phyloP scores from a whole-genome alignment of 2,888 invertebrate species.

The Calameuta idolon region DNA sequence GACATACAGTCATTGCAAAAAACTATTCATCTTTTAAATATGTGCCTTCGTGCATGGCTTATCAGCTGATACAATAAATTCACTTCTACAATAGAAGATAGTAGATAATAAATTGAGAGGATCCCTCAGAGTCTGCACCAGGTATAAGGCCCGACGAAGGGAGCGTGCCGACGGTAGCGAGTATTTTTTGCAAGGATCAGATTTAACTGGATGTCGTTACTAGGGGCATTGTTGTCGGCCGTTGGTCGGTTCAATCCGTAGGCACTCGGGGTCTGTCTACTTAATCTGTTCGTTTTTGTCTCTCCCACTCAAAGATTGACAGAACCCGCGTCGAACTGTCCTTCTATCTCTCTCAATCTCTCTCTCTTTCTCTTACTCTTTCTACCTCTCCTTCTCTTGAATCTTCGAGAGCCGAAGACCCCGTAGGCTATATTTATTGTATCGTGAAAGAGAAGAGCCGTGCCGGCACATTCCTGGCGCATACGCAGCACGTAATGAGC shows the following conservation, averaged over 20 bases:
- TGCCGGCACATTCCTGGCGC: conserved; percentile 62
- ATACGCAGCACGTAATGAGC: conserved; percentile 64
- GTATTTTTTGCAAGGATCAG: conserved; percentile 42
- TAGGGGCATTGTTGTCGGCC: conserved; percentile 59
- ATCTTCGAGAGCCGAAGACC: conserved; percentile 1
- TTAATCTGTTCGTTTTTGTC: conserved; percentile 15
- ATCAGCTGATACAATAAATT: too few species aligned
- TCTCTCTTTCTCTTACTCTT: conserved; percentile 30
- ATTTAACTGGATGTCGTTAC: conserved; percentile 64
- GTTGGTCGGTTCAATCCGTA: conserved; percentile 47
- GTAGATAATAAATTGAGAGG: too few species aligned
- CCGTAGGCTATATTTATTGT: conserved; percentile 61
- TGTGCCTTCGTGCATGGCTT: too few species aligned
- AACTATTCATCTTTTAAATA: too few species aligned
- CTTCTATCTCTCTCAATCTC: conserved; percentile 10
- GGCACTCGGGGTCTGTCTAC: conserved; percentile 18
- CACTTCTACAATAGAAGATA: too few species aligned
- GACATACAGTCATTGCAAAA: too few species aligned
- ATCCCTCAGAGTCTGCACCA: conserved; percentile 21
- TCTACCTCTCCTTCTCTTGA: conserved; percentile 28
- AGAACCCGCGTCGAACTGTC: too few species aligned
- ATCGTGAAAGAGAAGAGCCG: conserved; percentile 44
- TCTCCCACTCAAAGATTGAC: conserved; percentile 6
- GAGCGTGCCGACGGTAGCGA: conserved; percentile 18
- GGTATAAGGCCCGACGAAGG: not conserved